Evolutionary conservation across 2,888 invertebrate genomes (phyloP).

Genomic region (Embidobia sp.): DNA sequence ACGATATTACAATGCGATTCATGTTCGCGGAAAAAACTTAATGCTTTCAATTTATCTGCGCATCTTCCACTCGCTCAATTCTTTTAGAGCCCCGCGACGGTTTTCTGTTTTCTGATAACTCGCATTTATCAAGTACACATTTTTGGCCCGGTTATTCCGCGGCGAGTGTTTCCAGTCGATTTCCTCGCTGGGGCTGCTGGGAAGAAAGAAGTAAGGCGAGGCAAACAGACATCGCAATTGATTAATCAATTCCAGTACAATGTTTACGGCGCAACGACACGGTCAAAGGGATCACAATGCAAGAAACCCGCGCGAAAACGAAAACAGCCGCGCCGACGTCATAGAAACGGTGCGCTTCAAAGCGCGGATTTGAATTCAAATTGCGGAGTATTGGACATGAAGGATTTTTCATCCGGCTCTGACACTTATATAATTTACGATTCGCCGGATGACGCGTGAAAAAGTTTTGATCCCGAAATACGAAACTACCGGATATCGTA

Average conservation of each 20-base stretch:
- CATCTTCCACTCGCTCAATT: too few species aligned
- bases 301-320: conserved; percentile 29
- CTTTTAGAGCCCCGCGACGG: too few species aligned
- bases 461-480: conserved; percentile 46
- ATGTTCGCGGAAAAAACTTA: neutral
- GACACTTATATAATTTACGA: conserved; percentile 62
- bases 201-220: conserved; percentile 16
- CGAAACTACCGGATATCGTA: conserved; percentile 15
- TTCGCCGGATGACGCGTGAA: conserved; percentile 57
- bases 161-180: neutral
- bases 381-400: conserved; percentile 41
- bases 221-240: conserved; percentile 23
- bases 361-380: conserved; percentile 49
- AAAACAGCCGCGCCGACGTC: conserved; percentile 10
- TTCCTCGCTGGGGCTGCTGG: conserved; percentile 3
- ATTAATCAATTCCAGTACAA: conserved; percentile 50
- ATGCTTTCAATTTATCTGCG: too few species aligned
- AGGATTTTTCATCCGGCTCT: conserved; percentile 53
- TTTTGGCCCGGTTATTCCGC: too few species aligned
- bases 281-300: conserved; percentile 23
- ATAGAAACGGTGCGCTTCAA: conserved; percentile 32
- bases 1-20: neutral
- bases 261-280: conserved; percentile 39
- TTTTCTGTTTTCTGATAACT: too few species aligned
- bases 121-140: too few species aligned